Percentiles rank a stretch among this genome's conserved stretches.
Conservation (phyloP, 2,113 vertebrate species). For the Blennius ocellaris region DNA sequence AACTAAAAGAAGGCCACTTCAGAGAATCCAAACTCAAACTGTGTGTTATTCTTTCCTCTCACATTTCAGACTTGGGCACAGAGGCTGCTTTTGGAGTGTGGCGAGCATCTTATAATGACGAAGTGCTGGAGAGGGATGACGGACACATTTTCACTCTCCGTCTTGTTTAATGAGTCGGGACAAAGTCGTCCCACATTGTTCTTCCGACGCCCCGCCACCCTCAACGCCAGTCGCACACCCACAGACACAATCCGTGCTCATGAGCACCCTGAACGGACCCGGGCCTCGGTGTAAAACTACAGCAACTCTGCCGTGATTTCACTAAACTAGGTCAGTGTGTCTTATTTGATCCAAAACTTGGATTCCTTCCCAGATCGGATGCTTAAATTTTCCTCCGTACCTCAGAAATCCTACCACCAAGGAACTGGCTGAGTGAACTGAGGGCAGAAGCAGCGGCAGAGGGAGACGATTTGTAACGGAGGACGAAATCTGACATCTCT, state of each 20-base stretch:
- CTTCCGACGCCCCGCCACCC: too few relatives aligned
- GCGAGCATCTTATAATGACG: too few relatives aligned
- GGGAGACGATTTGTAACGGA: not conserved
- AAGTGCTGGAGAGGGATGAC: too few relatives aligned
- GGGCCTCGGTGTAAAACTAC: not conserved
- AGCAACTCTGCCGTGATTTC: conserved; percentile 9
- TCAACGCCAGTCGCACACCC: not conserved
- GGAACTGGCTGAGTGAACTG: not conserved
- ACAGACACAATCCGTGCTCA: conserved; percentile 6
- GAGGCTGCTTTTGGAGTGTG: too few relatives aligned
- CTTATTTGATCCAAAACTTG: conserved; percentile 4
- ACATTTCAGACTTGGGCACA: too few relatives aligned
- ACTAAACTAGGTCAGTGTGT: conserved; percentile 5
- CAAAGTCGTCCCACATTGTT: not conserved
- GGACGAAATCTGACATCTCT: not conserved
- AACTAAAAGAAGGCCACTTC: too few relatives aligned
- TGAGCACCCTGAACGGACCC: not conserved
- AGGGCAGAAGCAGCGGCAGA: not conserved
- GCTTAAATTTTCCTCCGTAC: too few relatives aligned
- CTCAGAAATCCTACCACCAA: too few relatives aligned
- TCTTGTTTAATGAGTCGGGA: not conserved
- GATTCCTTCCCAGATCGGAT: not conserved
- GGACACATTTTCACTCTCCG: too few relatives aligned
- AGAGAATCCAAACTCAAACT: too few relatives aligned
- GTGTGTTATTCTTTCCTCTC: too few relatives aligned